Conservation (phyloP, 2,113 vertebrate species). For the Bolborhynchus lineola region DNA sequence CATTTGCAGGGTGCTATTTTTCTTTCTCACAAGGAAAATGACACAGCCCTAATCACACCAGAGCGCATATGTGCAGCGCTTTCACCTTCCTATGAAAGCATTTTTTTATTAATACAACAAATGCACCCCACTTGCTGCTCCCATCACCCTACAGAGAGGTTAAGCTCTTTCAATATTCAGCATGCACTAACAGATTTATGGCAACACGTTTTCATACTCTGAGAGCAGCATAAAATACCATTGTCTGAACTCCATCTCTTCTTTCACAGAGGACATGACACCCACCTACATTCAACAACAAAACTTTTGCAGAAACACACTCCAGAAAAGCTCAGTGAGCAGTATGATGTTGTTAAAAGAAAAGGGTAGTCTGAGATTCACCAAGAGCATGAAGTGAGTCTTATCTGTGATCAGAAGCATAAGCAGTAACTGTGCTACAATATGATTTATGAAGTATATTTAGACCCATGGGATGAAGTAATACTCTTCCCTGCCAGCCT, state of each 20-base stretch:
- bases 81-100: background rate
- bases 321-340: background rate
- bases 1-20: background rate
- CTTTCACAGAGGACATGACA: background rate
- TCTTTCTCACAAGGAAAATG: background rate
- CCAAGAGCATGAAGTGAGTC: background rate
- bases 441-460: background rate
- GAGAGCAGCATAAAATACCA: background rate
- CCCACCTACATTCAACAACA: background rate
- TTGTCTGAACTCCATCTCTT: background rate
- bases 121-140: background rate
- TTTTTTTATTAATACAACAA: background rate
- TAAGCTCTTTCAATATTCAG: background rate
- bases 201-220: background rate
- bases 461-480: background rate
- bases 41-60: background rate
- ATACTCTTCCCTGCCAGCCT: background rate
- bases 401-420: background rate
- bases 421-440: background rate
- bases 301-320: background rate
- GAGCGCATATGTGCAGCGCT: background rate
- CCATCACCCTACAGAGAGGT: background rate
- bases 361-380: background rate
- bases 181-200: background rate
- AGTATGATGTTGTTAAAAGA: background rate